These are phyloP conservation scores for Alitta virens DNA, from an alignment of 2,888 invertebrate genomes.

Conservation along the genomic window DNA sequence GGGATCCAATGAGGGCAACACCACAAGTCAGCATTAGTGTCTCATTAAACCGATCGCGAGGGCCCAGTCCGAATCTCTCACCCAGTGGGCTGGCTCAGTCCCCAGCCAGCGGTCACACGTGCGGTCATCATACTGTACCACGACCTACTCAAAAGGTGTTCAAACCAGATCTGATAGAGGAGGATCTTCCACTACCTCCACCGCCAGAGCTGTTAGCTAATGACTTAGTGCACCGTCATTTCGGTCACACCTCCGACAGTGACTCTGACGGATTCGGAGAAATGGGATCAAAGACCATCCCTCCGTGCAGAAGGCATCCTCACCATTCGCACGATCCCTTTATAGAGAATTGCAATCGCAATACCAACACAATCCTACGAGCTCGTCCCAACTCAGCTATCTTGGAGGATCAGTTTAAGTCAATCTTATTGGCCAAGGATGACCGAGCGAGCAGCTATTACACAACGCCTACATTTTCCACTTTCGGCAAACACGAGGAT, in stretches of 20 bases:
- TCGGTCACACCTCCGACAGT: too few species aligned
- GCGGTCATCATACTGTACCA: not conserved
- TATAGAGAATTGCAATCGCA: not conserved
- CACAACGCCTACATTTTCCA: not conserved
- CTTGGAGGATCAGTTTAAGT: not conserved
- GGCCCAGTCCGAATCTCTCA: not conserved
- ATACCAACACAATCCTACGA: not conserved
- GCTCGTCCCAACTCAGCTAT: not conserved
- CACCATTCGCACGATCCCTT: not conserved
- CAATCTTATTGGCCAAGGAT: not conserved
- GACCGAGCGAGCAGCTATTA: not conserved
- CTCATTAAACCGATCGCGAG: constrained; percentile 9
- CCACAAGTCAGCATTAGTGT: constrained; percentile 4
- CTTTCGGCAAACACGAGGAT: not conserved
- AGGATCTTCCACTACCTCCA: not conserved
- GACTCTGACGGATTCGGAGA: too few species aligned
- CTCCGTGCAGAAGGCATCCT: not conserved
- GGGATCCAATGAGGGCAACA: too few species aligned
- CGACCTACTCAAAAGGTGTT: not conserved
- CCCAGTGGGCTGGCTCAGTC: not conserved
- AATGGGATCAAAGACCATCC: too few species aligned
- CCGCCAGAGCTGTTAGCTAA: too few species aligned
- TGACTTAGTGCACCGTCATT: too few species aligned
- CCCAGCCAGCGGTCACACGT: constrained; percentile 3
- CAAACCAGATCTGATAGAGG: too few species aligned